Evolutionary conservation across 2,113 vertebrate species (phyloP).

Genomic region (Raja brachyura): DNA sequence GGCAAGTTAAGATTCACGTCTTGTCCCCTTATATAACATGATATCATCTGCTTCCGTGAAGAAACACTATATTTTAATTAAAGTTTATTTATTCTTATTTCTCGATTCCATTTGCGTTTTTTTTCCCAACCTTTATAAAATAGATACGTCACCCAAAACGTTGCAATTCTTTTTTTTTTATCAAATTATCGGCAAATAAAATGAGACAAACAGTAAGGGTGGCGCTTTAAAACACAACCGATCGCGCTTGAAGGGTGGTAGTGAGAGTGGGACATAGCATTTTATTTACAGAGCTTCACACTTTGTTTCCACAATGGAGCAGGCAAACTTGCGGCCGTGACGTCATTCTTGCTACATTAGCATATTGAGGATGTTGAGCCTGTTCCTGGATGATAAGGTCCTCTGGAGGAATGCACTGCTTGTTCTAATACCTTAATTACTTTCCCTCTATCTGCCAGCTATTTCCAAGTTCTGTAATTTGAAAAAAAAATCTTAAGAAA

Average conservation of each 20-base stretch:
- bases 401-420: slow-evolving; percentile 60
- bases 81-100: background rate
- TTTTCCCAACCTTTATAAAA: background rate
- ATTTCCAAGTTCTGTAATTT: slow-evolving; percentile 52
- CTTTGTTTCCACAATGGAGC: background rate
- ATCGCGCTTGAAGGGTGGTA: background rate
- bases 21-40: background rate
- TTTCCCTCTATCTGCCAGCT: slow-evolving; percentile 48
- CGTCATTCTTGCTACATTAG: slow-evolving; percentile 58
- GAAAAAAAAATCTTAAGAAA: slow-evolving; percentile 47
- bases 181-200: slow-evolving; percentile 6
- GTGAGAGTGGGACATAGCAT: background rate
- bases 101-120: background rate
- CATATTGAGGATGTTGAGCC: slow-evolving; percentile 55
- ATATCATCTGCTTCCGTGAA: no score
- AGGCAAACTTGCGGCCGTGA: slow-evolving; percentile 47
- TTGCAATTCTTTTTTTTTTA: background rate
- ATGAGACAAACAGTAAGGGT: background rate
- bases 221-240: background rate
- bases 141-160: background rate
- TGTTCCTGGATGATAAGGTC: slow-evolving; percentile 65
- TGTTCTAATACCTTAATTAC: slow-evolving; percentile 68
- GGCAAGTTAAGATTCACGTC: background rate
- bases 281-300: slow-evolving; percentile 26
- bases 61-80: background rate